Base-by-base conservation (phyloP, 2,113 vertebrate species). In the Rhegmatorhina hoffmannsi region DNA sequence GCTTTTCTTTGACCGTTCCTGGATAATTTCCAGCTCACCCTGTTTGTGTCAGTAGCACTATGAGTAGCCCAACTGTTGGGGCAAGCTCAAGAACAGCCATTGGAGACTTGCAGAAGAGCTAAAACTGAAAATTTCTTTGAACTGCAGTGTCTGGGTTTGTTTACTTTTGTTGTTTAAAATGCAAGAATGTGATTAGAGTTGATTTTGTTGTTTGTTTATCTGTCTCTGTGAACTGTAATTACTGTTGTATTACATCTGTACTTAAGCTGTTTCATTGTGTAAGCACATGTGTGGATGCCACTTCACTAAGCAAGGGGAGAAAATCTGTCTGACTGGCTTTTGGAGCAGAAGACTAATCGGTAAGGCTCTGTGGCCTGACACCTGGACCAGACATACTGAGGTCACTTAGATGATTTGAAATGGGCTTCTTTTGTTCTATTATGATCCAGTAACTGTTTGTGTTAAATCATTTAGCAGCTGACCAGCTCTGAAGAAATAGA, bases 401-500 rank as follows among this genome's bases (percentile, higher is more conserved):
- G 87, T 97, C 96, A 96, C 95, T 98, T 98, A 94, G 62, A 26
- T 97, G 96, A 94, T 98, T 98, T 92, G 68, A 97, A 98, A 95
- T 96, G 79, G 91, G 90, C 72, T 98, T 97, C 84, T 92, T 96
- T 97, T 84, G 50, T 97, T 98, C 91, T 97, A 95, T 79, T 97
- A 95, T 97, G 97, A 95, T 97, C 90, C 92, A 96, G 87, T 97
- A 97, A 97, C 94, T 97, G 20, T 98, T 97, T 98, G 85, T 98
- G 97, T 97, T 97, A 97, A 98, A 97, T 97, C 97, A 93, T 97
- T 97, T 95, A 97, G 97, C 97, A 98, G 95, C 96, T 92, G 83
- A 90, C 97, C 96, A 97, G 92, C 98, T 96, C 89, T 96, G 96
- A 98, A 98, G 97, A 97, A 94, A 75, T 70, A 90, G 97, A 98